phyloP scores from a whole-genome alignment of 1,140 invertebrate genomes.

The Lasioglossum albipes region DNA sequence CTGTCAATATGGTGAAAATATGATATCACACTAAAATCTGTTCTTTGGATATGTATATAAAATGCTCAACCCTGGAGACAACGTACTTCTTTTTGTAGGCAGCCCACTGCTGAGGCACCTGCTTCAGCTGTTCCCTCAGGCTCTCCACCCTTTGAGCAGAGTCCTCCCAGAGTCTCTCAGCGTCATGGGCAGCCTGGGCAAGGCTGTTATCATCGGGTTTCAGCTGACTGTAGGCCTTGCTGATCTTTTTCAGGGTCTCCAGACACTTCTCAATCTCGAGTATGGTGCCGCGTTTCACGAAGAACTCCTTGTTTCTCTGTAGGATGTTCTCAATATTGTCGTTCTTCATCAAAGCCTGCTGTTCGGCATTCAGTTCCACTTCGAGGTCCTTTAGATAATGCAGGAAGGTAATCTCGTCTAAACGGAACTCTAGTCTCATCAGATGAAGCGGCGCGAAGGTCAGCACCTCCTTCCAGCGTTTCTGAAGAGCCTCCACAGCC shows the following conservation, averaged over 20 bases:
- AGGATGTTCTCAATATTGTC: constrained; percentile 90
- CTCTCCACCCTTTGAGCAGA: constrained; percentile 86
- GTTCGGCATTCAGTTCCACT: constrained; percentile 91
- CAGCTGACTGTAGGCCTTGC: constrained; percentile 83
- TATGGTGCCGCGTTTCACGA: constrained; percentile 85
- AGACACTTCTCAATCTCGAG: constrained; percentile 87
- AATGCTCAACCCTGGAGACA: too few relatives aligned
- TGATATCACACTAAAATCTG: too few relatives aligned
- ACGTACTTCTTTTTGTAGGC: constrained; percentile 88
- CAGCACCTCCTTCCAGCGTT: constrained; percentile 89
- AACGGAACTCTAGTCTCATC: constrained; percentile 92
- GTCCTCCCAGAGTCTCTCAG: constrained; percentile 87
- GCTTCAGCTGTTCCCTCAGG: constrained; percentile 88
- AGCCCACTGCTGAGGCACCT: constrained; percentile 94
- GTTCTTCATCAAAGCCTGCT: constrained; percentile 91
- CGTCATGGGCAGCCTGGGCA: constrained; percentile 84
- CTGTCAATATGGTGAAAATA: too few relatives aligned
- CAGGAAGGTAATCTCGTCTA: constrained; percentile 92
- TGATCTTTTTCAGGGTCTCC: constrained; percentile 87
- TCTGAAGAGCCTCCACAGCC: constrained; percentile 86
- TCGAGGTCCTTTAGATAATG: constrained; percentile 94
- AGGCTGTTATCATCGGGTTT: constrained; percentile 84
- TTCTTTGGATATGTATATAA: too few relatives aligned
- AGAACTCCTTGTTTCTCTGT: constrained; percentile 88
- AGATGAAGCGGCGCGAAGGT: constrained; percentile 90